phyloP scores from a whole-genome alignment of 1,140 invertebrate species.

The Pararge aegeria region DNA sequence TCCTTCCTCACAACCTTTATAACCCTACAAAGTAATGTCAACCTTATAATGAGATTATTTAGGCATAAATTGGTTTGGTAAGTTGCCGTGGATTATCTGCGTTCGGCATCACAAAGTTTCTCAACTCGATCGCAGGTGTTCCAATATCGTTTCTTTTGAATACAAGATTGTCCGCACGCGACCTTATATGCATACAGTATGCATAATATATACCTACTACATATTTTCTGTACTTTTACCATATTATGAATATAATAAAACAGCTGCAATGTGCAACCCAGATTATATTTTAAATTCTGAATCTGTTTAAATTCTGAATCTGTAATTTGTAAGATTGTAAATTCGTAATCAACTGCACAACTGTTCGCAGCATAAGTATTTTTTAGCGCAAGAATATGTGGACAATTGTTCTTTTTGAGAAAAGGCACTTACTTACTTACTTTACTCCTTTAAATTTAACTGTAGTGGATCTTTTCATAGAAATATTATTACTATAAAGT shows the following conservation, averaged over 20 bases:
- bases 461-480: not conserved
- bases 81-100: slow-evolving; percentile 9
- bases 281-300: no score
- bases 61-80: not conserved
- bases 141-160: slow-evolving; percentile 23
- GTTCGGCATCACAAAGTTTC: slow-evolving; percentile 26
- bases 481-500: not conserved
- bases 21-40: not conserved
- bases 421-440: no score
- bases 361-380: no score
- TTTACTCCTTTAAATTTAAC: not conserved
- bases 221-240: not conserved
- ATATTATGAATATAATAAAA: not conserved
- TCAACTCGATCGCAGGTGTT: slow-evolving; percentile 27
- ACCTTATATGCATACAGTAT: slow-evolving; percentile 2
- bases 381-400: no score
- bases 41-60: not conserved
- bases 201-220: not conserved
- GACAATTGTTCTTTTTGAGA: no score
- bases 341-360: no score
- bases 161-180: slow-evolving; percentile 17
- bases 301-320: no score
- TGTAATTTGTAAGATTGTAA: not conserved
- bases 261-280: not conserved
- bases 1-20: slow-evolving; percentile 19